phyloP scores from a whole-genome alignment of 2,888 invertebrate species.

The Ophonus ardosiacus region DNA sequence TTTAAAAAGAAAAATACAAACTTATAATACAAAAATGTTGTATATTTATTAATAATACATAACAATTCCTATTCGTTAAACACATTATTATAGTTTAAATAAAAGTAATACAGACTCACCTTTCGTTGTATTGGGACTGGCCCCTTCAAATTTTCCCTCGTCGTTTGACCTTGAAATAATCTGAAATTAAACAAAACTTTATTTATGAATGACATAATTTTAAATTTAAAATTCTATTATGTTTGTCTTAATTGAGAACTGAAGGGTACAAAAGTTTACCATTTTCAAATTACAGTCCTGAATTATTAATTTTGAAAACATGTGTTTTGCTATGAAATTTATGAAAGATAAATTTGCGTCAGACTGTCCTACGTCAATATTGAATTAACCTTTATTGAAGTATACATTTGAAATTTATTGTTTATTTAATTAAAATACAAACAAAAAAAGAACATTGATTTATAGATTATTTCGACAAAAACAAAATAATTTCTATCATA shows the following conservation, averaged over 20 bases:
- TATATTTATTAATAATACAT: too few species aligned
- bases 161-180: neutral
- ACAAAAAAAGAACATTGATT: neutral
- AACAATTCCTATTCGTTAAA: too few species aligned
- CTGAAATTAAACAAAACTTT: conserved; percentile 30
- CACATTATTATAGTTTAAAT: too few species aligned
- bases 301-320: conserved; percentile 21
- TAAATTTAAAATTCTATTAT: conserved; percentile 29
- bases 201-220: conserved; percentile 6
- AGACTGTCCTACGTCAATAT: neutral
- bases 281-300: conserved; percentile 3
- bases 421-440: neutral
- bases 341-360: neutral
- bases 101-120: neutral
- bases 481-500: neutral
- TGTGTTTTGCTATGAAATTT: conserved; percentile 7
- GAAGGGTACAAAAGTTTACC: conserved; percentile 15
- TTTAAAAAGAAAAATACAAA: too few species aligned
- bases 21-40: too few species aligned
- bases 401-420: neutral
- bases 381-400: neutral
- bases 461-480: neutral
- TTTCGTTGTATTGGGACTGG: neutral
- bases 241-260: neutral
- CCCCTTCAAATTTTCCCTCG: too few species aligned